These are phyloP conservation scores for Pharmacophagus antenor DNA, from an alignment of 2,888 invertebrate genomes.

Conservation along the genomic window DNA sequence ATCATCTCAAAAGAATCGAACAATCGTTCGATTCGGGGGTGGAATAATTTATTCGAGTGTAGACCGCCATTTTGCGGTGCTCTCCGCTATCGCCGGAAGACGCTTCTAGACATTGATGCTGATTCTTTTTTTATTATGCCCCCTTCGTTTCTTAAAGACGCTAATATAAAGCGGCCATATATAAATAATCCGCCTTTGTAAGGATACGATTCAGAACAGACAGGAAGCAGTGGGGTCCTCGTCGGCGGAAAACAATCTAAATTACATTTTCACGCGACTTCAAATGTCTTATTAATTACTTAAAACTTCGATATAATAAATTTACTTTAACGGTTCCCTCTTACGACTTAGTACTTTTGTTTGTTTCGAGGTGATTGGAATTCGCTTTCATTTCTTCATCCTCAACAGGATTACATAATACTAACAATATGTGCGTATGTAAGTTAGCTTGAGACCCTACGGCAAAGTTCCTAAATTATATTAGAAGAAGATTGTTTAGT, in stretches of 20 bases:
- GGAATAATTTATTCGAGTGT: constrained; percentile 79
- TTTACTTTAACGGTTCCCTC: constrained; percentile 75
- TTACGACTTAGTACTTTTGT: constrained; percentile 67
- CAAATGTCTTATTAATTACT: constrained; percentile 81
- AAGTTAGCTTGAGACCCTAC: too few relatives aligned
- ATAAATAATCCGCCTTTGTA: constrained; percentile 78
- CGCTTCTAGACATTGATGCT: constrained; percentile 80
- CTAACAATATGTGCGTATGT: too few relatives aligned
- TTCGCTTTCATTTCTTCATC: constrained; percentile 7
- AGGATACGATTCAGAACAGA: constrained; percentile 54
- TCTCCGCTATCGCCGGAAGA: constrained; percentile 73
- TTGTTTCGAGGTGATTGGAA: constrained; percentile 12
- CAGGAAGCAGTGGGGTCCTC: constrained; percentile 69
- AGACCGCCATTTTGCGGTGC: constrained; percentile 78
- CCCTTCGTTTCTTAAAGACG: constrained; percentile 78
- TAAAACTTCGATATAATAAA: constrained; percentile 80
- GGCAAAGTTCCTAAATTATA: too few relatives aligned
- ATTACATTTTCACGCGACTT: constrained; percentile 82
- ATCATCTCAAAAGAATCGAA: constrained; percentile 79
- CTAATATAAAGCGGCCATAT: constrained; percentile 79
- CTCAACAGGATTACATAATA: not conserved
- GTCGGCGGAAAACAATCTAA: constrained; percentile 76
- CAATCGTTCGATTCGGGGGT: constrained; percentile 72
- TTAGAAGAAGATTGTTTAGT: too few relatives aligned
- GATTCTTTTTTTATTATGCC: constrained; percentile 80